Conservation (phyloP, 2,797 vertebrate species). For the Okamejei kenojei region DNA sequence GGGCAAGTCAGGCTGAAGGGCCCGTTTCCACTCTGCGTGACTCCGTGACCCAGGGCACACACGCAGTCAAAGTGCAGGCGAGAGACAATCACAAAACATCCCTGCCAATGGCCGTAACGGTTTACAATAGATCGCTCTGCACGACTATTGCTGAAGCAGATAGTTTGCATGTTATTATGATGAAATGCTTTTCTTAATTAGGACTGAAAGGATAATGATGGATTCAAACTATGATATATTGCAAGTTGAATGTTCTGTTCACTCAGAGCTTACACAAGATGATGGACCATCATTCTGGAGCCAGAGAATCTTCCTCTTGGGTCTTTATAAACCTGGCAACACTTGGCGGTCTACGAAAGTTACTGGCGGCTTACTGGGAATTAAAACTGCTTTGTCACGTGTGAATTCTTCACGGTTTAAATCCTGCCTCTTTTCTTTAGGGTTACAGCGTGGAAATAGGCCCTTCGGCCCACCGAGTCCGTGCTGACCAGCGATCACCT, state of each 20-base stretch:
- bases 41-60: too few relatives aligned
- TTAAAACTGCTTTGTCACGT: background rate
- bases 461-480: too few relatives aligned
- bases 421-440: background rate
- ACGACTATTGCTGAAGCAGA: background rate
- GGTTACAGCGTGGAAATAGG: too few relatives aligned
- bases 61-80: background rate
- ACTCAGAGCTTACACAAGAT: constrained; percentile 27
- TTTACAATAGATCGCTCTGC: background rate
- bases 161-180: background rate
- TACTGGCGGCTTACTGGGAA: background rate
- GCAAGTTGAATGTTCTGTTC: background rate
- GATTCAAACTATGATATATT: constrained; percentile 35
- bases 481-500: too few relatives aligned
- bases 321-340: constrained; percentile 28
- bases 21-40: too few relatives aligned
- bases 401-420: too few relatives aligned
- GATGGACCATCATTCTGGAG: constrained; percentile 6
- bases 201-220: constrained; percentile 34
- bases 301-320: constrained; percentile 16
- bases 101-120: background rate
- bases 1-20: too few relatives aligned
- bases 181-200: constrained; percentile 30
- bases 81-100: background rate
- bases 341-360: background rate